These are phyloP conservation scores for Prinia subflava DNA, from an alignment of 2,113 vertebrate genomes.

Conservation along the genomic window DNA sequence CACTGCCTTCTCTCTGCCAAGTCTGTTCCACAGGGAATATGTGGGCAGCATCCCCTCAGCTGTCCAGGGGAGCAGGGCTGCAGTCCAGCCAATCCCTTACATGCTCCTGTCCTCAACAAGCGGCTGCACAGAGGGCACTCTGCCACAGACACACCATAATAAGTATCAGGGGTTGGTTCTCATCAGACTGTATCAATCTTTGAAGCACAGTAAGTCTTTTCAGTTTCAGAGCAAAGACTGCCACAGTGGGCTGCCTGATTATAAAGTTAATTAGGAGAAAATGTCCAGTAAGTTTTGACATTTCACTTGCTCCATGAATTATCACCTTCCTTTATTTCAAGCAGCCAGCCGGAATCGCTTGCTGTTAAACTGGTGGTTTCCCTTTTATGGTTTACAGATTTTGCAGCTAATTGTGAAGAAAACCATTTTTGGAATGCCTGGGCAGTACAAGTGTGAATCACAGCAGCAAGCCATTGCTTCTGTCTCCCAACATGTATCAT, in stretches of 20 bases:
- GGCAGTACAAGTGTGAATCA: conserved; percentile 50
- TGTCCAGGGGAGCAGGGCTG: background rate
- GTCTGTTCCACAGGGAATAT: background rate
- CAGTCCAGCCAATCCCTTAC: background rate
- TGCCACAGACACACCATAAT: background rate
- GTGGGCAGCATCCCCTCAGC: conserved; percentile 6
- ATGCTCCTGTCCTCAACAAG: background rate
- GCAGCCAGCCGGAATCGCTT: background rate
- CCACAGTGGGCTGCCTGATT: background rate
- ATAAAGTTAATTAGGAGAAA: background rate
- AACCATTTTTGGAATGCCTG: conserved; percentile 47
- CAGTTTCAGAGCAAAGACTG: background rate
- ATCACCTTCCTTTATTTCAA: background rate
- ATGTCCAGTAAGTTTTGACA: background rate
- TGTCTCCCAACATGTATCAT: conserved; percentile 48
- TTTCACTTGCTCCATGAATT: background rate
- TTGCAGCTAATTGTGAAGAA: conserved; percentile 47
- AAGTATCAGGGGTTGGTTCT: background rate
- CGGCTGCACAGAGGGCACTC: background rate
- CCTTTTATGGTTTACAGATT: conserved; percentile 37
- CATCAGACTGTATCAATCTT: accelerated
- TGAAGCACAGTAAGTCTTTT: background rate
- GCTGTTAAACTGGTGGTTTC: background rate
- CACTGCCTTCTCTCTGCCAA: conserved; percentile 29
- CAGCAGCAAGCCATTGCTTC: conserved; percentile 46